phyloP scores from a whole-genome alignment of 2,888 invertebrate species.

The Rotaria socialis region DNA sequence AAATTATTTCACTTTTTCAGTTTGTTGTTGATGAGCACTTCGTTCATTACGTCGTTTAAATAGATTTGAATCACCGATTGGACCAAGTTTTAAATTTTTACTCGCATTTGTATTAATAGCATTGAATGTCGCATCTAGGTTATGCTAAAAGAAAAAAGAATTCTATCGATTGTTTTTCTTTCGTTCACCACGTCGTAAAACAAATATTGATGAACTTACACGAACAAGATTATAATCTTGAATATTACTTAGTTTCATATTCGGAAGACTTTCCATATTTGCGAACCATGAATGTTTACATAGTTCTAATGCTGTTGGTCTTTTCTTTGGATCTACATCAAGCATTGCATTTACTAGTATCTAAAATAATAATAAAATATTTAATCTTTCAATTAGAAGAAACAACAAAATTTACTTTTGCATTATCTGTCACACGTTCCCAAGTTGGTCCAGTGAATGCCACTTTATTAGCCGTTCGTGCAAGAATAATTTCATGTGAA shows the following conservation, averaged over 20 bases:
- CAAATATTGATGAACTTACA: neutral
- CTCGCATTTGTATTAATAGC: constrained; percentile 12
- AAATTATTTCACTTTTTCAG: constrained; percentile 32
- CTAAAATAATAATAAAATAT: constrained; percentile 56
- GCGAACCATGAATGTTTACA: constrained; percentile 80
- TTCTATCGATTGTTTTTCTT: too few relatives aligned
- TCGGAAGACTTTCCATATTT: constrained; percentile 65
- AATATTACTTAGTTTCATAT: constrained; percentile 60
- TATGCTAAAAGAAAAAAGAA: neutral
- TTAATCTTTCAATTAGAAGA: too few relatives aligned
- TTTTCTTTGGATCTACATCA: constrained; percentile 81
- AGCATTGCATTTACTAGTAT: constrained; percentile 84
- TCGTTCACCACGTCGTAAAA: neutral
- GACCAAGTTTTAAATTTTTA: constrained; percentile 18
- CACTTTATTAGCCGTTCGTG: neutral
- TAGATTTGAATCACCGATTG: constrained; percentile 14
- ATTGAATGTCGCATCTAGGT: constrained; percentile 21
- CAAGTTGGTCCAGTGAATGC: constrained; percentile 23
- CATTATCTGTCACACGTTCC: neutral
- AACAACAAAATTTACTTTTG: constrained; percentile 7
- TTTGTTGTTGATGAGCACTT: constrained; percentile 8
- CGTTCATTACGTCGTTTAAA: constrained; percentile 30
- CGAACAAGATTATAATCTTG: constrained; percentile 52
- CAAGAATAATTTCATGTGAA: neutral
- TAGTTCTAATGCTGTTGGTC: constrained; percentile 81